Conservation (phyloP, 2,113 vertebrate species). For the Petromus typicus region DNA sequence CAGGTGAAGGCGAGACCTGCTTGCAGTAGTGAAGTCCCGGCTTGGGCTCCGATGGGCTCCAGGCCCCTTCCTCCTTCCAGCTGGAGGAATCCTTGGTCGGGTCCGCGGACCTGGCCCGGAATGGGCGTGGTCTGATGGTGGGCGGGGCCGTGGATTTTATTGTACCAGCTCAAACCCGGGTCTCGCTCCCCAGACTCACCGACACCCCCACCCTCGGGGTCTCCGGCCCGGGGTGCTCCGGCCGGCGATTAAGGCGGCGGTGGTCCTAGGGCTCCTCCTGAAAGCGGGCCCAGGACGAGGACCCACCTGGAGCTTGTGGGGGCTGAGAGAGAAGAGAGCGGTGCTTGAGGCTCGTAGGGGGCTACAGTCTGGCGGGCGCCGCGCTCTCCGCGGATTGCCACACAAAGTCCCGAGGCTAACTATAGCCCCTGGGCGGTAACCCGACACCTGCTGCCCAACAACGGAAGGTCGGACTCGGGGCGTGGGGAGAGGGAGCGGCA, state of each 20-base stretch:
- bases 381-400: not conserved
- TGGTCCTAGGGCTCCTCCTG: not conserved
- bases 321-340: not conserved
- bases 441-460: slow-evolving; percentile 43
- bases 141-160: not conserved
- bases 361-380: not conserved
- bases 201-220: not conserved
- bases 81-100: not conserved
- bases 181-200: not conserved
- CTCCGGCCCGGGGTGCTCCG: not conserved
- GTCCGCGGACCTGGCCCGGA: not conserved
- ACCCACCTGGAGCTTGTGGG: slow-evolving; percentile 26
- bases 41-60: not conserved
- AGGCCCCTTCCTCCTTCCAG: not conserved
- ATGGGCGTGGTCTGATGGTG: not conserved
- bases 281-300: not conserved
- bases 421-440: slow-evolving; percentile 71
- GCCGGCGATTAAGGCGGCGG: not conserved
- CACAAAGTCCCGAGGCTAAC: slow-evolving; percentile 60
- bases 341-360: not conserved
- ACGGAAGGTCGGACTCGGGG: not conserved
- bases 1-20: not conserved
- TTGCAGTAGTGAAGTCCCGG: not conserved
- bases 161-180: not conserved
- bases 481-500: not conserved